A percentile compares a stretch with the other conserved stretches of the same genome.
Conservation (phyloP, 2,113 vertebrate genomes). For the Rhynchopsitta pachyrhyncha region DNA sequence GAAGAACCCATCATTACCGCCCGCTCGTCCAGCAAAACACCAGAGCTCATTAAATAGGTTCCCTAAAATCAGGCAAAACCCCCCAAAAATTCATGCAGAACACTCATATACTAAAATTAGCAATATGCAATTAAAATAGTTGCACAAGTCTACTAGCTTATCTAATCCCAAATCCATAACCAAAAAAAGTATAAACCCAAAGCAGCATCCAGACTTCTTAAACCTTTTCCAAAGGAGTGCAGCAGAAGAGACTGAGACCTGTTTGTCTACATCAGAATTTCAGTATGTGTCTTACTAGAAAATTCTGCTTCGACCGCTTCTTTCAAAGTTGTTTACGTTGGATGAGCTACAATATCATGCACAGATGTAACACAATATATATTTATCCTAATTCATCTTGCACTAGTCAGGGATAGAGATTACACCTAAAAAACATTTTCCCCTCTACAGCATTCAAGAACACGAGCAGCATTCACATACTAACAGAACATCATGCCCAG, state of each 20-base stretch:
- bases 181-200: not conserved
- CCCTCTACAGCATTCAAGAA: not conserved
- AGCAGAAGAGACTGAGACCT: not conserved
- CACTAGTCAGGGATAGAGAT: not conserved
- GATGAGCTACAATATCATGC: not conserved
- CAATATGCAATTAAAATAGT: not conserved
- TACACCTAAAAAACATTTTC: not conserved
- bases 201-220: not conserved
- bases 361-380: not conserved
- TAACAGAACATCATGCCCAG: not conserved
- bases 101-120: not conserved
- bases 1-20: not conserved
- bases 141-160: not conserved
- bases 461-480: not conserved
- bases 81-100: not conserved
- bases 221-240: not conserved
- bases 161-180: not conserved
- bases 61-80: not conserved
- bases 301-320: not conserved
- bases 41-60: not conserved
- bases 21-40: not conserved
- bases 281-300: not conserved
- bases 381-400: not conserved
- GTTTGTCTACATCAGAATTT: not conserved
- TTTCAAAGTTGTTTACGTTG: not conserved